Conservation (phyloP, 2,113 vertebrate species). For the Dasyprocta punctata region DNA sequence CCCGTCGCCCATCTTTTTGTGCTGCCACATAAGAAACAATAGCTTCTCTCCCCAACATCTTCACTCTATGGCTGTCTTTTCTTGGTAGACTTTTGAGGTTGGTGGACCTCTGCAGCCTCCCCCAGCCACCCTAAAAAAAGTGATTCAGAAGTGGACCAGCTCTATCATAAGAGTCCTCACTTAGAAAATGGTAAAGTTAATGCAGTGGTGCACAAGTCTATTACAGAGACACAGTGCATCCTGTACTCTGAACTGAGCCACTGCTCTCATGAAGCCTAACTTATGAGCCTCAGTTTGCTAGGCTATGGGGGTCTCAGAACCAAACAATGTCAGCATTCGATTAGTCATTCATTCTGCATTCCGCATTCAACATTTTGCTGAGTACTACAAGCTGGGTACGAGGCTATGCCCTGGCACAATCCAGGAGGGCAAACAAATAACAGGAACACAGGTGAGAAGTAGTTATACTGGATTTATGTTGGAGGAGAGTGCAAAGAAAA, state of each 20-base stretch:
- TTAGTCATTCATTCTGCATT: neutral
- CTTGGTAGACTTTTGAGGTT: conserved; percentile 8
- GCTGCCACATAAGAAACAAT: neutral
- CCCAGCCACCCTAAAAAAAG: neutral
- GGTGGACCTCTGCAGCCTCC: neutral
- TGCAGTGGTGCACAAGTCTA: neutral
- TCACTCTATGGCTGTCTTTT: neutral
- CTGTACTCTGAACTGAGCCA: neutral
- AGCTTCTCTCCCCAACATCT: neutral
- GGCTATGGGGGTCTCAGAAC: neutral
- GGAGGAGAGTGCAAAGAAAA: neutral
- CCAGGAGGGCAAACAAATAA: neutral
- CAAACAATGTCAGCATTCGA: neutral
- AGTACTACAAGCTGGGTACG: neutral
- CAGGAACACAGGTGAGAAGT: neutral
- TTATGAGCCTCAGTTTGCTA: neutral
- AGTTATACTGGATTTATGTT: neutral
- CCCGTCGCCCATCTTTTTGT: neutral
- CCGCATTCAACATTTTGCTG: neutral
- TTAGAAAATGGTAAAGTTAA: neutral
- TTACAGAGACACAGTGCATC: neutral
- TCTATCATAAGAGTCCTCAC: neutral
- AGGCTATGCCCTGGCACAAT: neutral
- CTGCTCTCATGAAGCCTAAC: neutral
- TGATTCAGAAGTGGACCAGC: neutral